A percentile compares a stretch with the other conserved stretches of the same genome.
Conservation (phyloP, 2,113 vertebrate species). For the Tachuris rubrigastra region DNA sequence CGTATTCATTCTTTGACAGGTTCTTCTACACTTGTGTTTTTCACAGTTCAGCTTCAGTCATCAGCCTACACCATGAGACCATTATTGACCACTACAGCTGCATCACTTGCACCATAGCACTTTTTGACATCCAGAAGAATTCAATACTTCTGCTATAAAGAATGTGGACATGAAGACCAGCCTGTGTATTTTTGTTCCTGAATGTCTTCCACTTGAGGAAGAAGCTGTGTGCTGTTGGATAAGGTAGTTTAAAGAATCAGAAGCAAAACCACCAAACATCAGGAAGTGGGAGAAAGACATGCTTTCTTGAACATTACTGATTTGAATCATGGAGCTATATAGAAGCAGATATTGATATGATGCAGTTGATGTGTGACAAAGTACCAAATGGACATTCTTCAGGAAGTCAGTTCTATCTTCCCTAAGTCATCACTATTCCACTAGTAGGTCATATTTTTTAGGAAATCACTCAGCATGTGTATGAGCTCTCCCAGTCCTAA, state of each 20-base stretch:
- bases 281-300: background rate
- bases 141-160: background rate
- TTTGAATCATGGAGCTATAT: background rate
- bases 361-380: background rate
- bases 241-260: background rate
- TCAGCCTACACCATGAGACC: background rate
- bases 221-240: background rate
- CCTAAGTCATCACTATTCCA: background rate
- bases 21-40: conserved; percentile 7
- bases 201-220: background rate
- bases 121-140: background rate
- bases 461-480: background rate
- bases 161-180: background rate
- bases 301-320: background rate
- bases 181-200: background rate
- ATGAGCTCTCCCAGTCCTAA: background rate
- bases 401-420: background rate
- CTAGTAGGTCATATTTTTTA: background rate
- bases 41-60: background rate
- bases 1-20: conserved; percentile 26
- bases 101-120: background rate
- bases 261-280: background rate
- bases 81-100: background rate
- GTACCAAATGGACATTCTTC: background rate
- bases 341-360: background rate